Percentiles rank a stretch among this genome's conserved stretches.
phyloP scores from a whole-genome alignment of 1,140 invertebrate genomes.

The Lordiphosa collinella region DNA sequence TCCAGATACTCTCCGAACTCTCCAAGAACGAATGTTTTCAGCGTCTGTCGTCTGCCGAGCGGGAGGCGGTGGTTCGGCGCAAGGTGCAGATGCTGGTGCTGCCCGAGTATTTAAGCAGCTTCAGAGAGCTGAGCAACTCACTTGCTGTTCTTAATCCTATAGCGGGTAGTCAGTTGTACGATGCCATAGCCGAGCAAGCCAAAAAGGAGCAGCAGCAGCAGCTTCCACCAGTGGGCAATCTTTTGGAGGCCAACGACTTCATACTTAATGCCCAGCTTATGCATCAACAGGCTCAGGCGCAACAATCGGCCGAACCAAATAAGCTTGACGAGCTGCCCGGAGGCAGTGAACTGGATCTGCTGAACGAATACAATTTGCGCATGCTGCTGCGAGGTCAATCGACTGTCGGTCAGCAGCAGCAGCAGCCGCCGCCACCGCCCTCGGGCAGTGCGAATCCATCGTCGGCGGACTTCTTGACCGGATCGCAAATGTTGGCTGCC shows the following conservation, averaged over 20 bases:
- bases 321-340: not conserved
- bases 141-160: slow-evolving; percentile 53
- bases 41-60: slow-evolving; percentile 82
- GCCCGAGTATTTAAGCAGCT: slow-evolving; percentile 79
- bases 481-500: slow-evolving; percentile 36
- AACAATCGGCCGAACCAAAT: slow-evolving; percentile 18
- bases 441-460: slow-evolving; percentile 14
- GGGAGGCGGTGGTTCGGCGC: slow-evolving; percentile 82
- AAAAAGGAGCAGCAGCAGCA: slow-evolving; percentile 61
- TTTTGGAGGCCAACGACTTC: slow-evolving; percentile 76
- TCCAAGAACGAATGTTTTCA: slow-evolving; percentile 85
- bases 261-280: slow-evolving; percentile 58
- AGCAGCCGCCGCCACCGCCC: slow-evolving; percentile 10
- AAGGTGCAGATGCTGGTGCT: slow-evolving; percentile 81
- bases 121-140: slow-evolving; percentile 53
- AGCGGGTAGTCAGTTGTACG: slow-evolving; percentile 56
- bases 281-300: slow-evolving; percentile 79
- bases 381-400: slow-evolving; percentile 55
- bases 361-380: slow-evolving; percentile 71
- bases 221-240: slow-evolving; percentile 26
- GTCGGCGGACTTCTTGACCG: slow-evolving; percentile 33
- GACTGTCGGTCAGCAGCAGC: slow-evolving; percentile 16
- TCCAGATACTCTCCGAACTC: slow-evolving; percentile 82
- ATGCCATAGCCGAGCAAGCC: slow-evolving; percentile 49
- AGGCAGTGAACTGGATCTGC: slow-evolving; percentile 37